Conservation (phyloP, 2,797 vertebrate genomes). For the Poecilia picta region DNA sequence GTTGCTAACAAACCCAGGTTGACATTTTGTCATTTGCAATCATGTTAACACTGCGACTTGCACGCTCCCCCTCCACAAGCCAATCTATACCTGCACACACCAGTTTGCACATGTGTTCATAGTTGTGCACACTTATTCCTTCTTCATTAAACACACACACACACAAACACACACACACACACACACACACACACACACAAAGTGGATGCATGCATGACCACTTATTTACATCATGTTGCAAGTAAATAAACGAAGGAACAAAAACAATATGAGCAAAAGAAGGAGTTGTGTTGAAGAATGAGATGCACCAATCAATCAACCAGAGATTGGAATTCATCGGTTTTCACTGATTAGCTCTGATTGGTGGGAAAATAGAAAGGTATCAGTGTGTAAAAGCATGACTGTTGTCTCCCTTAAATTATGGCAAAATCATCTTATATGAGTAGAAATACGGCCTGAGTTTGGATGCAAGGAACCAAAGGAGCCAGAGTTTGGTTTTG, state of each 20-base stretch:
- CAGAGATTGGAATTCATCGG: not conserved
- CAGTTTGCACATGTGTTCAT: conserved; percentile 59
- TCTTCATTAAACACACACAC: conserved; percentile 28
- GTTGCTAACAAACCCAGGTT: conserved; percentile 87
- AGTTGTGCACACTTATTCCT: conserved; percentile 20
- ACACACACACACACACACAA: conserved; percentile 13
- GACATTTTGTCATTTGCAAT: conserved; percentile 89
- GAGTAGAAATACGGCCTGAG: not conserved
- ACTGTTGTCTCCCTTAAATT: too few relatives aligned
- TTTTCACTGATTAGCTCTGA: not conserved
- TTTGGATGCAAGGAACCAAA: not conserved
- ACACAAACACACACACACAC: conserved; percentile 19
- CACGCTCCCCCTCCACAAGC: conserved; percentile 72
- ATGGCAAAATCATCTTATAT: not conserved
- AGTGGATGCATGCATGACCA: conserved; percentile 46
- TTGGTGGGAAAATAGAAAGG: not conserved
- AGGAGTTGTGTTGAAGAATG: not conserved
- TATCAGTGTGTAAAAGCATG: not conserved
- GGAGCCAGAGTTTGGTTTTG: not conserved
- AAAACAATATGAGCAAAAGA: conserved; percentile 2
- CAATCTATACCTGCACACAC: conserved; percentile 77
- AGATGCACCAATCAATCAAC: not conserved
- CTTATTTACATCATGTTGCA: conserved; percentile 32
- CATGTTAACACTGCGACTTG: conserved; percentile 83
- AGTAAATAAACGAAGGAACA: conserved; percentile 20